Conservation (phyloP, 2,888 invertebrate species). For the Hipparchia sbordonii region DNA sequence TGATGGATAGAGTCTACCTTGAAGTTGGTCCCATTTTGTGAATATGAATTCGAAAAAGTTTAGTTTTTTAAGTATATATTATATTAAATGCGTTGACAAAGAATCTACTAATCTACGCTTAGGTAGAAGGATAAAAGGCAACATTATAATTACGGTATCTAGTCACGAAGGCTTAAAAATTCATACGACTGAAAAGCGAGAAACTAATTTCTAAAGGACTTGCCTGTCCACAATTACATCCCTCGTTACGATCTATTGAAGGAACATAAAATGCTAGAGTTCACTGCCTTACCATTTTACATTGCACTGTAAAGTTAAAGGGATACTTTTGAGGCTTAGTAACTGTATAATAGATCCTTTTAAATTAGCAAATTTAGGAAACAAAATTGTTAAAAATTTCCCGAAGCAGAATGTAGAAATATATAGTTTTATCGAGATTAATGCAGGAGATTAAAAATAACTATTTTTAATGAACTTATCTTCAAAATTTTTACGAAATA, state of each 20-base stretch:
- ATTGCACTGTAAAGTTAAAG: constrained; percentile 28
- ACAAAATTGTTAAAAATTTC: not conserved
- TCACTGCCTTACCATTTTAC: constrained; percentile 30
- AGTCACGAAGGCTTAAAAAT: constrained; percentile 23
- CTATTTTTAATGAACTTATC: not conserved
- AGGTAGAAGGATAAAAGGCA: not conserved
- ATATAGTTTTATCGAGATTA: not conserved
- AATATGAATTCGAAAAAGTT: too few species aligned
- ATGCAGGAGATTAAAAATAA: not conserved
- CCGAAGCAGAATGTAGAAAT: too few species aligned
- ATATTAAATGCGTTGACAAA: not conserved
- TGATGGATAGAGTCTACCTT: too few species aligned
- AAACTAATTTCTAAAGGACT: constrained; percentile 34
- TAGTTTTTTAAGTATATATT: too few species aligned
- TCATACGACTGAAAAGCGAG: constrained; percentile 22
- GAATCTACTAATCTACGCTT: too few species aligned
- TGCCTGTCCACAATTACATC: constrained; percentile 35
- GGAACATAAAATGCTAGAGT: constrained; percentile 37
- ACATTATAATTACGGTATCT: constrained; percentile 12
- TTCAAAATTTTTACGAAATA: not conserved
- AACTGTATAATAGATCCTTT: constrained; percentile 29
- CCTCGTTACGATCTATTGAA: constrained; percentile 42
- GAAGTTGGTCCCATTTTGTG: too few species aligned
- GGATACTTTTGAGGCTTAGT: constrained; percentile 30
- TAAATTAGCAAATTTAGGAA: constrained; percentile 26